Evolutionary conservation across 2,113 vertebrate species (phyloP), one percentile per base, ranked within the genome.

Genomic region (Pycnonotus jocosus): DNA sequence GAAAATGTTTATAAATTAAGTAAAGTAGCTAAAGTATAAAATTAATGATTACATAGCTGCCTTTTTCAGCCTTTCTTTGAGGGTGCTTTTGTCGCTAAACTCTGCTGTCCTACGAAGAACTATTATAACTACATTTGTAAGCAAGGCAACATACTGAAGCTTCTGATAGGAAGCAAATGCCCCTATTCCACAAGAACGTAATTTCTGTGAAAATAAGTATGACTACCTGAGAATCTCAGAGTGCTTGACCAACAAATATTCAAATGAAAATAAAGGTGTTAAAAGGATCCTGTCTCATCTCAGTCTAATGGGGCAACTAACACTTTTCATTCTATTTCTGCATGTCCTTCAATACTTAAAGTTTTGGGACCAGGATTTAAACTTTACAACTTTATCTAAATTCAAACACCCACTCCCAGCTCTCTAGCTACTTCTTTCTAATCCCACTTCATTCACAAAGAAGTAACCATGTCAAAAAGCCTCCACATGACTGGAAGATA

Each of bases 21-120:
- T n/a, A 11, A 81, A 81, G 27, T 30, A 86, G 53, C 24, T 88
- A 27, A 87, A 58, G 23, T 50, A 80, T 28, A 73, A 88, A 83
- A 81, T 35, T 44, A 70, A 65, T 12, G 8, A 8, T 81, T 83
- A 81, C n/a, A 73, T 20, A 10, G 22, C 54, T 81, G 65, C 38
- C 68, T 86, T 66, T 88, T 92, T 58, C 72, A 78, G 53, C 72
- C 50, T 47, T 89, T 83, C 40, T 82, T 91, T 50, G 70, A 70
- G 23, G 19, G 6, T 61, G 62, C 15, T 91, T 92, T 58, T 71
- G 35, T 66, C 72, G 54, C 37, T 62, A 21, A 76, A 72, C 50
- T 57, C 12, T 19, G 13, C 37, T 62, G 35, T 50, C 47, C 69
- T 81, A 58, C 58, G 51, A 96, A 66, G 56, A 89, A 66, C 47